Base-by-base conservation (phyloP, 2,797 vertebrate species). In the Pangasius macronema region DNA sequence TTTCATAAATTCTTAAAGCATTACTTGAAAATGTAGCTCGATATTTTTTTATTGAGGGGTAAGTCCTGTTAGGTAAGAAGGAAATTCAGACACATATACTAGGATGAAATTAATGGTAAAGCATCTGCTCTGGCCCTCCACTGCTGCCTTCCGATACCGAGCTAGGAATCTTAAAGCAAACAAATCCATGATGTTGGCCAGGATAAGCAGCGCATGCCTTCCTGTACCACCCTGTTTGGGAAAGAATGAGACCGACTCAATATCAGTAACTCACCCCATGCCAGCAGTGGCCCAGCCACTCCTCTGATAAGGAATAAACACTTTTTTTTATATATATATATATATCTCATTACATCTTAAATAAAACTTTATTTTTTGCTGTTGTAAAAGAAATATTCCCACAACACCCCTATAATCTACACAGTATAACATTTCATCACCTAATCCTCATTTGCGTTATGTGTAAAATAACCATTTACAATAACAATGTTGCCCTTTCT, bases 371-470 rank as follows among this genome's bases (percentile, higher is more conserved):
- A 90, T 91, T 86, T 86, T 76, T 77, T 67, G 42, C 67, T 68
- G 72, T 61, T 81, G 88, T 91, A 89, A 94, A 95, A 94, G 92
- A 95, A 96, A 93, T 93, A 93, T 89, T 91, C 93, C 94, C 93
- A 95, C 94, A 94, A 92, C 94, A 93, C 94, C 95, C 94, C 90
- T 87, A 90, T 88, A 95, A 92, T 94, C 95, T 96, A 93, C 91
- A 94, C 93, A 94, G 90, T 90, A 91, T 90, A 88, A 92, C 91
- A 94, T 93, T 93, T 92, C 87, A 90, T 93, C 93, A 92, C 94
- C 92, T 92, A 93, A 91, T 93, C 84, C 93, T 88, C 73, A 75
- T 93, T 89, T 93, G 93, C 93, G 94, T 94, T 90, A 92, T 93
- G 92, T 93, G 93, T 91, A 94, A 95, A 96, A 95, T 93, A 87